These are phyloP conservation scores for Anodontia alba DNA, from an alignment of 2,888 invertebrate species.

Conservation along the genomic window DNA sequence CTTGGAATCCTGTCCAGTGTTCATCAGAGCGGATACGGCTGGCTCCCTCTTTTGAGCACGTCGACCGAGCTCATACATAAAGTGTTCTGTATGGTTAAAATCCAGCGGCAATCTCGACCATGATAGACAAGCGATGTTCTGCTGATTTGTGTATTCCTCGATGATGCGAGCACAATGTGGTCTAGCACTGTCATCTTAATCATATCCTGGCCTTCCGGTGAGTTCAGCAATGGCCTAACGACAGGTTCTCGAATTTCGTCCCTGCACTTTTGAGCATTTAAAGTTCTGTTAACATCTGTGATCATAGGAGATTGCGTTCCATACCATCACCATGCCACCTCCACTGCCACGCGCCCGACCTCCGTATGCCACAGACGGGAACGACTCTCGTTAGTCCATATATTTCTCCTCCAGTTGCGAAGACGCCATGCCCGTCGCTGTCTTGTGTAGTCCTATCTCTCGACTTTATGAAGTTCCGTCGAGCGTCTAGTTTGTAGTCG, in stretches of 20 bases:
- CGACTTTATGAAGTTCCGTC: neutral
- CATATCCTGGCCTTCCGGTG: neutral
- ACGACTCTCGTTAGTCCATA: constrained; percentile 1
- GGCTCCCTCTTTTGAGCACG: neutral
- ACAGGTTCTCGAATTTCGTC: constrained; percentile 3
- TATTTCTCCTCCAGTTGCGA: neutral
- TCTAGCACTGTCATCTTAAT: neutral
- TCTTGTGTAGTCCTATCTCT: neutral
- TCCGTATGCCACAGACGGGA: neutral
- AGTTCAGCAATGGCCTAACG: neutral
- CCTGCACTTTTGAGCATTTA: neutral
- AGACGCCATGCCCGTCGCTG: neutral
- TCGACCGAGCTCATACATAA: neutral
- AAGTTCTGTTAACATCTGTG: neutral
- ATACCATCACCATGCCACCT: neutral
- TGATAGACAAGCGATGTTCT: neutral
- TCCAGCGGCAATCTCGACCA: neutral
- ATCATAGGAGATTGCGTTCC: neutral
- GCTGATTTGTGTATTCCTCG: neutral
- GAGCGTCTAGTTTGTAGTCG: neutral
- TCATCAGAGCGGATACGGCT: neutral
- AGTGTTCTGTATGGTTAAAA: neutral
- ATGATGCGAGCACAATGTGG: constrained; percentile 6
- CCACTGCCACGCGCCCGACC: neutral
- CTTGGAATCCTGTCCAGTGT: neutral